Percentiles rank a stretch among this genome's conserved stretches.
phyloP scores from a whole-genome alignment of 2,797 vertebrate species.

The Onychomys leucogaster region DNA sequence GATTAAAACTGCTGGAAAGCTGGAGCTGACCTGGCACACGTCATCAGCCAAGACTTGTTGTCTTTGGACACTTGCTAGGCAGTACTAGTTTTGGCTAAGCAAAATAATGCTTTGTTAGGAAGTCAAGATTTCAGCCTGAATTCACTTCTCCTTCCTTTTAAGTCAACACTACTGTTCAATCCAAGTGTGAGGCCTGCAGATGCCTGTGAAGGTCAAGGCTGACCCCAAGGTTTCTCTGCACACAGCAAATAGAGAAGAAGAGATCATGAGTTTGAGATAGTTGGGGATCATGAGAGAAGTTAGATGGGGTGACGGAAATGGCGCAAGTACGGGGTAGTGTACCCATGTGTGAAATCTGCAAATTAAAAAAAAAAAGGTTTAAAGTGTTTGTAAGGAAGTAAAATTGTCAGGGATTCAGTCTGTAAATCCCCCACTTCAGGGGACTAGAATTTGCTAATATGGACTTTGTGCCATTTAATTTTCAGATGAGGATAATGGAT shows the following conservation, averaged over 20 bases:
- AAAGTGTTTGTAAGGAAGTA: not conserved
- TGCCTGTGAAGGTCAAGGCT: not conserved
- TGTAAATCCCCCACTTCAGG: not conserved
- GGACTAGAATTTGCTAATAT: slow-evolving; percentile 24
- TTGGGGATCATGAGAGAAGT: not conserved
- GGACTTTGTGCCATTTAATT: not conserved
- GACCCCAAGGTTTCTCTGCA: not conserved
- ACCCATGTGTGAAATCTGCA: not conserved
- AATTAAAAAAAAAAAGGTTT: not conserved
- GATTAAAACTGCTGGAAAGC: not conserved
- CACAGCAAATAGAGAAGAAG: not conserved
- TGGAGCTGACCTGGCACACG: too few relatives aligned
- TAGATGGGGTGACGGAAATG: not conserved
- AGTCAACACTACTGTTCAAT: not conserved
- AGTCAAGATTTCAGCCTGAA: slow-evolving; percentile 31
- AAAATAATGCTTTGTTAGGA: slow-evolving; percentile 40
- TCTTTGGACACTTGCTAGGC: not conserved
- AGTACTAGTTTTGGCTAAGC: not conserved
- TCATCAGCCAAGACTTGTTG: not conserved
- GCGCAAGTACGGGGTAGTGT: not conserved
- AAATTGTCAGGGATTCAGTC: not conserved
- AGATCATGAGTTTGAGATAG: not conserved
- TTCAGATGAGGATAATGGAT: slow-evolving; percentile 17
- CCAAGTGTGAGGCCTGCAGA: not conserved
- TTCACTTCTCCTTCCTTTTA: slow-evolving; percentile 12